phyloP scores from a whole-genome alignment of 2,113 vertebrate species.

The Solea senegalensis region DNA sequence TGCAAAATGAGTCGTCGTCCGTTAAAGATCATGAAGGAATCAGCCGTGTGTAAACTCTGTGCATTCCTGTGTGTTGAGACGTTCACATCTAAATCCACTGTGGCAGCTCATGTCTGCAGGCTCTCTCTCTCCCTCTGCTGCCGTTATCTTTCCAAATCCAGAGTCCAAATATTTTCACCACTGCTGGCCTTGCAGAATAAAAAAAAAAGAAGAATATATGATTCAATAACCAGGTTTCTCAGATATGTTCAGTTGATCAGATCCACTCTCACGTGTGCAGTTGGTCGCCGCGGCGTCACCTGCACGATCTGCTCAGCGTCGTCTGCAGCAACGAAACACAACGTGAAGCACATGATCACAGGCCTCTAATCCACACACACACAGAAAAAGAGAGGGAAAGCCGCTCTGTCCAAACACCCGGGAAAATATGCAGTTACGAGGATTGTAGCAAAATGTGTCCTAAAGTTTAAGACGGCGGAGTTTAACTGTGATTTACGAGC shows the following conservation, averaged over 20 bases:
- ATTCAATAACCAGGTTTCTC: conserved; percentile 15
- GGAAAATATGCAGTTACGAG: conserved; percentile 4
- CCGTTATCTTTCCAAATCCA: too few relatives aligned
- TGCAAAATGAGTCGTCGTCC: neutral
- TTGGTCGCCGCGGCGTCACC: conserved; percentile 34
- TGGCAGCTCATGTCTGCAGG: too few relatives aligned
- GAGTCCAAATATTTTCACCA: too few relatives aligned
- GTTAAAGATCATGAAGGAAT: conserved; percentile 43
- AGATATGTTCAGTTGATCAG: conserved; percentile 6
- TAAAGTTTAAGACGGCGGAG: conserved; percentile 35
- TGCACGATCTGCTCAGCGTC: conserved; percentile 36
- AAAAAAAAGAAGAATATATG: too few relatives aligned
- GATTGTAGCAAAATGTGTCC: conserved; percentile 42
- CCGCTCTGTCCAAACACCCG: conserved; percentile 17
- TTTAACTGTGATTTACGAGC: conserved; percentile 41
- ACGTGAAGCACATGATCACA: conserved; percentile 32
- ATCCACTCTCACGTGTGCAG: conserved; percentile 30
- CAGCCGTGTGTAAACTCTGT: neutral
- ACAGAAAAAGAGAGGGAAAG: neutral
- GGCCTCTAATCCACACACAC: conserved; percentile 27
- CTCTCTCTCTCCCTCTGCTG: too few relatives aligned
- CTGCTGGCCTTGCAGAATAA: too few relatives aligned
- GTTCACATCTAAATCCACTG: too few relatives aligned
- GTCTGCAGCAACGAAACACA: conserved; percentile 12
- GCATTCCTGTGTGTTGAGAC: too few relatives aligned